Conservation (phyloP, 1,140 invertebrate genomes). For the Sinella curviseta region DNA sequence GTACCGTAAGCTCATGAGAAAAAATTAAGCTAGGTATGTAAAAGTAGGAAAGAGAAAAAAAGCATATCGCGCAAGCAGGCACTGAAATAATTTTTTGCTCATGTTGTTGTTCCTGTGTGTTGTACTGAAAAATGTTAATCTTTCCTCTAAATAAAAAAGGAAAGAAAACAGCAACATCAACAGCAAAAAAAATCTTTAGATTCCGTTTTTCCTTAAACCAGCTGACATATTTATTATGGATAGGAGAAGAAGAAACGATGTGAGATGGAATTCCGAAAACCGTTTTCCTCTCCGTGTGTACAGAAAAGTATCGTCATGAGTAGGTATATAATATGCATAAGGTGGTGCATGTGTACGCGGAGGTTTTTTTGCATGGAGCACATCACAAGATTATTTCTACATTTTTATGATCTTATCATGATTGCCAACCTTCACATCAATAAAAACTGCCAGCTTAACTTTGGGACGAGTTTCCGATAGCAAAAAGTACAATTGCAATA, state of each 20-base stretch:
- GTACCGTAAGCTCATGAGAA: background rate
- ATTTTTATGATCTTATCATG: background rate
- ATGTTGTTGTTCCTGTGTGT: too few relatives aligned
- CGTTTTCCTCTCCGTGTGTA: background rate
- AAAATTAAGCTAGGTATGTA: too few relatives aligned
- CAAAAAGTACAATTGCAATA: too few relatives aligned
- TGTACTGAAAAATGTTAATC: background rate
- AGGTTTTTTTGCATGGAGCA: too few relatives aligned
- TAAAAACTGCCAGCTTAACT: background rate
- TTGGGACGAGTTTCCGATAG: background rate
- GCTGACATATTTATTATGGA: slow-evolving; percentile 6
- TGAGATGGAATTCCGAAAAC: background rate
- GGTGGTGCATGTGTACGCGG: too few relatives aligned
- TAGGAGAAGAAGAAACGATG: background rate
- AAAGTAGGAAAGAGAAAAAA: too few relatives aligned
- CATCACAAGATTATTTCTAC: background rate
- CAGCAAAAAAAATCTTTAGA: background rate
- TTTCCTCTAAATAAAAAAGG: background rate
- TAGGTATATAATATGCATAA: too few relatives aligned
- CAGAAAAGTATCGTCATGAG: background rate
- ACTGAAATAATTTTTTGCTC: too few relatives aligned
- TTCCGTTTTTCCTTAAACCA: background rate
- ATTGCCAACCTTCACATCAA: background rate
- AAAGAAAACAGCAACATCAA: background rate
- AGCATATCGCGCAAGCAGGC: too few relatives aligned